These are phyloP conservation scores for Volucella bombylans DNA, from an alignment of 2,888 invertebrate genomes.

Conservation along the genomic window DNA sequence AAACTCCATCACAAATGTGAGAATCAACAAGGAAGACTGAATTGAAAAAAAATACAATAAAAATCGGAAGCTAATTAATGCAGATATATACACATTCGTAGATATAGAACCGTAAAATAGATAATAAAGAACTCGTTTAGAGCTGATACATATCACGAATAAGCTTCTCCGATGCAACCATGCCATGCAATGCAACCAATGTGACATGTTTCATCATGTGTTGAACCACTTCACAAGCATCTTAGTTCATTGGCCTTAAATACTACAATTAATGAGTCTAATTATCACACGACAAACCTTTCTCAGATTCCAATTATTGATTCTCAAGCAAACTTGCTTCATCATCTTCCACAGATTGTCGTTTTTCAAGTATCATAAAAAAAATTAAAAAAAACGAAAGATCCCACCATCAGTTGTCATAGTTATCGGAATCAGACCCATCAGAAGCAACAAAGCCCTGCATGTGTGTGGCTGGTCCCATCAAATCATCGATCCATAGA, in stretches of 20 bases:
- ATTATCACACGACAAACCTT: constrained; percentile 39
- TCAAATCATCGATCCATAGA: constrained; percentile 67
- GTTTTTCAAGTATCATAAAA: background rate
- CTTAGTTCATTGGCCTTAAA: constrained; percentile 10
- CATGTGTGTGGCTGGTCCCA: constrained; percentile 61
- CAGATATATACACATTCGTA: too few relatives aligned
- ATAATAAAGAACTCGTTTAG: too few relatives aligned
- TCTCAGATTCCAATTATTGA: background rate
- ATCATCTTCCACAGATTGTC: background rate
- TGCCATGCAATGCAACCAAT: too few relatives aligned
- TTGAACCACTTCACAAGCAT: background rate
- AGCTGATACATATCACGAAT: too few relatives aligned
- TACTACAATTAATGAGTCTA: constrained; percentile 41
- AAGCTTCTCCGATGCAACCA: too few relatives aligned
- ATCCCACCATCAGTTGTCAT: constrained; percentile 52
- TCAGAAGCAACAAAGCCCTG: constrained; percentile 43
- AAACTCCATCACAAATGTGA: too few relatives aligned
- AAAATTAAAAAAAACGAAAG: constrained; percentile 17
- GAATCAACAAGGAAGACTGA: too few relatives aligned
- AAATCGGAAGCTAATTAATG: too few relatives aligned
- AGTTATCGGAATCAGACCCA: constrained; percentile 55
- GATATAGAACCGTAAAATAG: too few relatives aligned
- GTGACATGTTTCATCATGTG: constrained; percentile 2
- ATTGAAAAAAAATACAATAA: too few relatives aligned
- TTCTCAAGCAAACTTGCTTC: background rate